phyloP scores from a whole-genome alignment of 2,888 invertebrate species.

The Bellardia bayeri region DNA sequence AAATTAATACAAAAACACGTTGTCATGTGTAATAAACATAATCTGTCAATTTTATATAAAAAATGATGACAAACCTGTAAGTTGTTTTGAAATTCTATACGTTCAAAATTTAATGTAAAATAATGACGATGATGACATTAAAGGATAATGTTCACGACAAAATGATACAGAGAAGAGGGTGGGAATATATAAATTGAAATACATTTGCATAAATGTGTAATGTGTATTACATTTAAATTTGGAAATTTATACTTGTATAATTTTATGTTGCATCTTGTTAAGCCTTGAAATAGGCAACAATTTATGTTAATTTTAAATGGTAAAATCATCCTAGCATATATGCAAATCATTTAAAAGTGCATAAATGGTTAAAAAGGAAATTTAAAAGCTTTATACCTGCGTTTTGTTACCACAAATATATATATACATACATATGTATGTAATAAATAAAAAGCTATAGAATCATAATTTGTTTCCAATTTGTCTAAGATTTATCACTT shows the following conservation, averaged over 20 bases:
- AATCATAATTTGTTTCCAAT: too few relatives aligned
- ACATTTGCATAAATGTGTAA: neutral
- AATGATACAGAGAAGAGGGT: neutral
- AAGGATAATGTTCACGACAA: slow-evolving; percentile 1
- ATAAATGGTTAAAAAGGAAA: too few relatives aligned
- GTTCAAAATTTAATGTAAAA: neutral
- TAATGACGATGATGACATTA: neutral
- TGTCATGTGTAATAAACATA: slow-evolving; percentile 49
- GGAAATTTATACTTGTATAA: neutral
- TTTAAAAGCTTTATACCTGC: too few relatives aligned
- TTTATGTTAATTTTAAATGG: slow-evolving; percentile 5
- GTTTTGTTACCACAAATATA: too few relatives aligned
- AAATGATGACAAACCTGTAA: slow-evolving; percentile 52
- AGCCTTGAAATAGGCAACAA: slow-evolving; percentile 36
- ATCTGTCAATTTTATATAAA: slow-evolving; percentile 60
- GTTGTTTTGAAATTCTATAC: slow-evolving; percentile 42
- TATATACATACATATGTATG: too few relatives aligned
- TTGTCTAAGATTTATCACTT: too few relatives aligned
- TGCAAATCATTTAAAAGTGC: slow-evolving; percentile 9
- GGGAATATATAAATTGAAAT: neutral
- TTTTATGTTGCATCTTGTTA: neutral
- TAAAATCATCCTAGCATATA: neutral
- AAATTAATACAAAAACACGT: neutral
- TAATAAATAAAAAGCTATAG: too few relatives aligned
- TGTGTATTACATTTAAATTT: neutral